Evolutionary conservation across 2,113 vertebrate genomes (phyloP), one percentile per base, ranked within the genome.

Genomic region (Rhinoptilus africanus): DNA sequence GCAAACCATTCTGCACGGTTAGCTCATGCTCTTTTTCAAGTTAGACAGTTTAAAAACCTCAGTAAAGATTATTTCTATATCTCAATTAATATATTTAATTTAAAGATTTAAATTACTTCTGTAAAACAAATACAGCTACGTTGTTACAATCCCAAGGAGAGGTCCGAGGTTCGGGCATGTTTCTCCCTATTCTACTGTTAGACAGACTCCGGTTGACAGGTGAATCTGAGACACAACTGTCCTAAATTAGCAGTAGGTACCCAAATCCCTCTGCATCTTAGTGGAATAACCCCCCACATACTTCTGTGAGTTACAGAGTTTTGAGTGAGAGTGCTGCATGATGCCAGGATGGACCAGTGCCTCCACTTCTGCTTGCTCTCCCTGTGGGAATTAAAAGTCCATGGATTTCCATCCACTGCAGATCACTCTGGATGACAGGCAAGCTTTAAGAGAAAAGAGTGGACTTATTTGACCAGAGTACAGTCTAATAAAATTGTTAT

Each of bases 331-430:
- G 19, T 50, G 18, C 6, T 30, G 8, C 1, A 0, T 32, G 54
- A 34, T 22, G 17, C 13, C 17, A 59, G 67, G 12, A 79, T 14
- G 34, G 39, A 73, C 53, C 8, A 43, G 17, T 32, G 28, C 24
- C n/a, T 83, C 35, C 14, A 24, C 2, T 50, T 63, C 23, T 56
- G 30, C 41, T 11, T 28, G 26, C 4, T 59, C 12, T 81, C 56
- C 39, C 47, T 32, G 1, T 8, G 7, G 32, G 43, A 89, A 71
- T 34, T 37, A 24, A 54, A 86, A 51, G 85, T 89, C 37, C 26
- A 15, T 2, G 0, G 9, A 17, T 87, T 56, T 34, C 47, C 23
- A 74, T 26, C 6, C 47, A 47, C 12, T 13, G 3, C 0, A 37
- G 15, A 34, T 71, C 37, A 69, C 41, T 54, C n/a, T 41, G 68